Evolutionary conservation across 2,113 vertebrate species (phyloP).

Genomic region (Plestiodon gilberti): DNA sequence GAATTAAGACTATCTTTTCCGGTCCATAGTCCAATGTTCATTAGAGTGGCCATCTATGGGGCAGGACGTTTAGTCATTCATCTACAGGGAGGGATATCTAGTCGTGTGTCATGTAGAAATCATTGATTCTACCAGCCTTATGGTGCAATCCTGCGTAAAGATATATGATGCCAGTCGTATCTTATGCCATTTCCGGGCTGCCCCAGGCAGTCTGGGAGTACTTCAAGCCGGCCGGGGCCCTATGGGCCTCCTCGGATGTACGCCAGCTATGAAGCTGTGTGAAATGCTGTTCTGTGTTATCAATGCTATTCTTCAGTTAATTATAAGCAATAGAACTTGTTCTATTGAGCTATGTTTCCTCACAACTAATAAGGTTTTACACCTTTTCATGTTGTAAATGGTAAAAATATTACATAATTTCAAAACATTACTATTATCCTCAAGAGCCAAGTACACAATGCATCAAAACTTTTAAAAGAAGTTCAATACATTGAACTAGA

Average conservation of each 20-base stretch:
- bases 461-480: slow-evolving; percentile 12
- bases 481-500: slow-evolving; percentile 25
- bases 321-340: slow-evolving; percentile 48
- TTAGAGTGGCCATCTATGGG: no score
- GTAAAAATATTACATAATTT: slow-evolving; percentile 35
- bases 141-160: no score
- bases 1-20: neutral
- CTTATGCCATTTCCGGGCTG: no score
- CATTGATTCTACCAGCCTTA: no score
- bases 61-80: neutral
- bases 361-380: slow-evolving; percentile 55
- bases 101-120: no score
- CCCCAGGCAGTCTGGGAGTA: no score
- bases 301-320: slow-evolving; percentile 57
- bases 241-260: no score
- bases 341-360: slow-evolving; percentile 46
- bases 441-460: neutral
- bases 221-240: no score
- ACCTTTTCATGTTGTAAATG: slow-evolving; percentile 44
- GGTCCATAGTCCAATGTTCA: slow-evolving; percentile 28
- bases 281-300: slow-evolving; percentile 56
- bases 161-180: no score
- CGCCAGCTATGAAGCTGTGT: no score
- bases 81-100: neutral
- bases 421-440: slow-evolving; percentile 43